Base-by-base conservation (phyloP, 2,113 vertebrate species). In the Psilopogon haemacephalus region DNA sequence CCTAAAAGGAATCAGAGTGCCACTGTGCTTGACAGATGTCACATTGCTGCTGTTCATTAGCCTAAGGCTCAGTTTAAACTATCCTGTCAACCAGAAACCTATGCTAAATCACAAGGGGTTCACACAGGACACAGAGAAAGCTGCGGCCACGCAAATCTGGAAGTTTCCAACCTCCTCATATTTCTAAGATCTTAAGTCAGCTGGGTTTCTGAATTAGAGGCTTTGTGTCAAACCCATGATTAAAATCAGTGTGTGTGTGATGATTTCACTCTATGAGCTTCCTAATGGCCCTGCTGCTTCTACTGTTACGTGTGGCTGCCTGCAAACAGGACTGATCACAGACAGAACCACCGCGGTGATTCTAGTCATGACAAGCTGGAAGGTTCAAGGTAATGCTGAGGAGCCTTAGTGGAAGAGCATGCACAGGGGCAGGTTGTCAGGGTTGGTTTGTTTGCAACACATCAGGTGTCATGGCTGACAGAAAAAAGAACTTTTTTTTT, bases 221-320 rank as follows among this genome's bases (percentile, higher is more conserved):
- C 48, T 86, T 42, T 84, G 42, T 48, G 62, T 76, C 64, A 79
- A 70, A 80, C 32, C 50, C 35, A 26, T 16, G 5, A 87, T 73
- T 55, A 72, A 84, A 82, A 85, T 62, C 33, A 63, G 14, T 27
- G 19, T 40, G 19, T 40, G 55, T 71, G n/a, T 40, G 62, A 88
- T 86, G 69, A 92, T 74, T 90, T 86, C 67, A 65, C 40, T 86
- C 62, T 62, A n/a, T 78, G 84, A 92, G 78, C 42, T 74, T 48
- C 54, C 37, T 67, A 74, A 77, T 28, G 54, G 48, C 35, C 18
- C 65, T 78, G 58, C 37, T 84, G 58, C 63, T 84, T 62, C 69
- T 75, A 15, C 35, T 70, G 71, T 76, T 86, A n/a, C 5, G 3
- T 13, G 28, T 12, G 18, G 38, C 56, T 60, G 48, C 42, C 76